A percentile compares a stretch with the other conserved stretches of the same genome.
phyloP scores from a whole-genome alignment of 2,888 invertebrate species.

The Saturnia pavonia region DNA sequence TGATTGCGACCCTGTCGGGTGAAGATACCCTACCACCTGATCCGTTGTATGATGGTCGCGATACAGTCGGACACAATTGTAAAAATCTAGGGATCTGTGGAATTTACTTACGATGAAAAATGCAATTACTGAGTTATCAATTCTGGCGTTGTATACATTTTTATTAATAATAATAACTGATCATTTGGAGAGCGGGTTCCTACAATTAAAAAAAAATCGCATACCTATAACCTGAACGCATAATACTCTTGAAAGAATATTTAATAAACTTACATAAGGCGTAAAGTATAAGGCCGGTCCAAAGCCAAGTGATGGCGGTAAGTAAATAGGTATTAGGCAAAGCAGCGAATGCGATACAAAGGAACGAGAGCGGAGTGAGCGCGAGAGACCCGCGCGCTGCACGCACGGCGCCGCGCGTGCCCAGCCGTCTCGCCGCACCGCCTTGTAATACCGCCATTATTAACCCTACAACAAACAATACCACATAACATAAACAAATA shows the following conservation, averaged over 20 bases:
- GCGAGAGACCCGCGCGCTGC: slow-evolving; percentile 89
- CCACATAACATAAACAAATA: background rate
- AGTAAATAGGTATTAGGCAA: slow-evolving; percentile 53
- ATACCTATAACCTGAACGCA: too few relatives aligned
- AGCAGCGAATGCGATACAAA: slow-evolving; percentile 90
- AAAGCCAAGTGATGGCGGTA: slow-evolving; percentile 82
- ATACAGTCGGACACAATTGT: too few relatives aligned
- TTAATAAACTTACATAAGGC: slow-evolving; percentile 89
- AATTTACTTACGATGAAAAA: too few relatives aligned
- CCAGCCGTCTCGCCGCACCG: slow-evolving; percentile 91
- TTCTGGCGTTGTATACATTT: too few relatives aligned
- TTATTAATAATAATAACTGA: too few relatives aligned
- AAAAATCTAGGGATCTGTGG: too few relatives aligned
- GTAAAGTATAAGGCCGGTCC: slow-evolving; percentile 92
- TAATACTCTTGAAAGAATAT: background rate
- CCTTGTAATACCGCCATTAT: slow-evolving; percentile 97
- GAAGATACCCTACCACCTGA: too few relatives aligned
- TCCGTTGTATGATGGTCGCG: too few relatives aligned
- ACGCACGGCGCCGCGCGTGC: slow-evolving; percentile 85
- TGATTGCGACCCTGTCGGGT: too few relatives aligned
- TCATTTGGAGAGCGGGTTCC: too few relatives aligned
- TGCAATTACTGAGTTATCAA: too few relatives aligned
- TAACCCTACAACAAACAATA: slow-evolving; percentile 70
- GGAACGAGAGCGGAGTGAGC: slow-evolving; percentile 92
- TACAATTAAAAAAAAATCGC: too few relatives aligned